These are phyloP conservation scores for Monodelphis domestica DNA, from an alignment of 2,797 vertebrate species.

Conservation along the genomic window DNA sequence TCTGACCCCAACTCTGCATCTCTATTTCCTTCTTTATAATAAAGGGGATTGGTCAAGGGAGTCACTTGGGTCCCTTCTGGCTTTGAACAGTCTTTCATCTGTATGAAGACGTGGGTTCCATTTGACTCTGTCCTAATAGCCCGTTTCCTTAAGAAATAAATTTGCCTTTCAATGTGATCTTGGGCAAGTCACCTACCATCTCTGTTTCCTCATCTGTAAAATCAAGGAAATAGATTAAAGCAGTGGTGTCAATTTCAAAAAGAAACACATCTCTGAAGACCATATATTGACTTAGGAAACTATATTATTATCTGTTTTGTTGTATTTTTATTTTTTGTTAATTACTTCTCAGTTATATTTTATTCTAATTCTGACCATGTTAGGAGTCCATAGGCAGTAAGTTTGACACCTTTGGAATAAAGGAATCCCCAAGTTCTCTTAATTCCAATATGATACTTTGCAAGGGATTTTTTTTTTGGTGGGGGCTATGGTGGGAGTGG, in stretches of 20 bases:
- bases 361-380: background rate
- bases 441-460: background rate
- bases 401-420: background rate
- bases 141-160: background rate
- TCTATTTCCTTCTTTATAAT: background rate
- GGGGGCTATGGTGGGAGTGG: no score
- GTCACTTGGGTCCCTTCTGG: background rate
- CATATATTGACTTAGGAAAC: background rate
- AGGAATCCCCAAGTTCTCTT: background rate
- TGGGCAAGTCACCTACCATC: background rate
- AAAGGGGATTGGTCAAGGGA: background rate
- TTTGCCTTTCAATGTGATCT: background rate
- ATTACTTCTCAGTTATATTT: background rate
- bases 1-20: background rate
- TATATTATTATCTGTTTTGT: background rate
- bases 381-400: background rate
- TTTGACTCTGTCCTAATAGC: background rate
- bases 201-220: no score
- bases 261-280: background rate
- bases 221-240: background rate
- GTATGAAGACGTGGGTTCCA: background rate
- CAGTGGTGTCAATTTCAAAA: background rate
- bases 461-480: no score
- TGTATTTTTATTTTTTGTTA: background rate
- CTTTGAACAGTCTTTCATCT: background rate